phyloP scores from a whole-genome alignment of 2,797 vertebrate genomes.

The Setipinna tenuifilis region DNA sequence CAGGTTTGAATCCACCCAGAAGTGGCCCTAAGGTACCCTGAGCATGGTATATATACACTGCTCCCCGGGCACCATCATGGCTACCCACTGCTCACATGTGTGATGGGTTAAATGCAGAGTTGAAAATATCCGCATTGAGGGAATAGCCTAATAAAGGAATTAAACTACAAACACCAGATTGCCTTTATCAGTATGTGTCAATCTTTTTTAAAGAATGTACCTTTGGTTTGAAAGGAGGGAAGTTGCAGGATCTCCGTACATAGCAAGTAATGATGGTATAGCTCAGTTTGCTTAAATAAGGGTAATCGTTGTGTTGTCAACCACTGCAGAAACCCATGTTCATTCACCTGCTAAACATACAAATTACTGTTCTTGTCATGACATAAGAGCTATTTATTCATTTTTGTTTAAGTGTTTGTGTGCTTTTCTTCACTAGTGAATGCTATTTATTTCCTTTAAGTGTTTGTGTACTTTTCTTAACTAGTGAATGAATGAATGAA shows the following conservation, averaged over 20 bases:
- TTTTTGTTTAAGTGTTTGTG: neutral
- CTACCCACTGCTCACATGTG: no score
- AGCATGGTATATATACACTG: no score
- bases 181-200: no score
- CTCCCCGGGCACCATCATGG: no score
- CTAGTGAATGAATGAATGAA: neutral
- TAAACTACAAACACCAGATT: no score
- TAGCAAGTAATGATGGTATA: conserved; percentile 73
- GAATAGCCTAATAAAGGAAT: no score
- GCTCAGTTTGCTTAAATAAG: conserved; percentile 76
- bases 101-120: no score
- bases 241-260: conserved; percentile 73
- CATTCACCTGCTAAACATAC: neutral
- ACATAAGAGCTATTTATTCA: neutral
- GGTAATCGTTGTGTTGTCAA: conserved; percentile 69
- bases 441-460: no score
- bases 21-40: no score
- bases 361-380: neutral
- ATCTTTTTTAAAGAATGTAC: conserved; percentile 51
- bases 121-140: no score
- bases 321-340: conserved; percentile 66
- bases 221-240: conserved; percentile 69
- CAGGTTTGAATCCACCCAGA: no score
- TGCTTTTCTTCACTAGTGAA: no score
- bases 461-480: neutral